Conservation (phyloP, 2,797 vertebrate species). For the Galagoides demidoff region DNA sequence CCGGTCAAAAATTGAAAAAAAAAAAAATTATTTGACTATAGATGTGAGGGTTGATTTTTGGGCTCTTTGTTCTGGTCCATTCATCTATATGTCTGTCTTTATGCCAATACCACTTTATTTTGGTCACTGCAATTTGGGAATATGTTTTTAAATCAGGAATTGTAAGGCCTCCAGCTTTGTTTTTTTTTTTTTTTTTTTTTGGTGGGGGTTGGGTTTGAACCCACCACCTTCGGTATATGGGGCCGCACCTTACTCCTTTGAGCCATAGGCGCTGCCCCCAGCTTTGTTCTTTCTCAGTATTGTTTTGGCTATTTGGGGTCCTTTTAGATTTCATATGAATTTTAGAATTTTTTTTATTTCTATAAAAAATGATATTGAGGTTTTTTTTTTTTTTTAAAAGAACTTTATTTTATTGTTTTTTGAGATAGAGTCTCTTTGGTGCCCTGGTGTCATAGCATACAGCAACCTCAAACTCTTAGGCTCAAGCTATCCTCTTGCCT, state of each 20-base stretch:
- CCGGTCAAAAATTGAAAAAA: no score
- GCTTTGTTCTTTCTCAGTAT: conserved; percentile 26
- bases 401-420: no score
- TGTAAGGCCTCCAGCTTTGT: not conserved
- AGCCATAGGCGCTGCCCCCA: not conserved
- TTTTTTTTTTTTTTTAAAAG: not conserved
- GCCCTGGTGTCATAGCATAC: no score
- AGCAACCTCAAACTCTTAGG: no score
- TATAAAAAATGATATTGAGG: not conserved
- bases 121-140: not conserved
- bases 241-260: no score
- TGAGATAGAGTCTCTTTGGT: no score
- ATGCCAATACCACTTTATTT: not conserved
- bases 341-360: not conserved
- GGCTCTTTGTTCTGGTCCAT: not conserved
- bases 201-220: no score
- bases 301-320: not conserved
- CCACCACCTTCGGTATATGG: no score
- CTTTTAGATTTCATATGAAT: not conserved
- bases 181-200: not conserved
- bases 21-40: not conserved
- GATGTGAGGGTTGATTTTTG: not conserved
- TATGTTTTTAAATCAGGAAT: conserved; percentile 7
- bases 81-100: not conserved
- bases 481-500: no score